A percentile compares a stretch with the other conserved stretches of the same genome.
These are phyloP conservation scores for Trichacis sp. DNA, from an alignment of 2,888 invertebrate species.

Conservation along the genomic window DNA sequence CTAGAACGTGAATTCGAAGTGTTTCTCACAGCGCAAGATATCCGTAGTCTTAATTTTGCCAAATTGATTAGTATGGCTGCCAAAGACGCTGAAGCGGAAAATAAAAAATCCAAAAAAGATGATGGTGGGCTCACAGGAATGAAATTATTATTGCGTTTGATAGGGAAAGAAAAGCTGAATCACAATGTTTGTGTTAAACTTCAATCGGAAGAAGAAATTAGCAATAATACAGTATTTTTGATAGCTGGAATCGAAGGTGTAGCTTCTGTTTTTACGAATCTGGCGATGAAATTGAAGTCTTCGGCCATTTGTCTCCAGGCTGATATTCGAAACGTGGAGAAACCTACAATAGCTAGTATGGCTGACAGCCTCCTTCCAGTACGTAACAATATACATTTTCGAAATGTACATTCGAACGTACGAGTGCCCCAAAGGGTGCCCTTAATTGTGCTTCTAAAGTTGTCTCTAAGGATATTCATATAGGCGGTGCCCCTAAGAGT, in stretches of 20 bases:
- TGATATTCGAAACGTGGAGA: conserved; percentile 60
- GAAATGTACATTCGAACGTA: too few species aligned
- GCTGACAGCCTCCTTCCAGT: too few species aligned
- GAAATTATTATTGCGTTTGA: conserved; percentile 45
- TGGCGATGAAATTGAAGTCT: conserved; percentile 58
- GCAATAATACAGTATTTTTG: conserved; percentile 57
- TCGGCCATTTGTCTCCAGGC: conserved; percentile 59
- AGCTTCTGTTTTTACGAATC: conserved; percentile 55
- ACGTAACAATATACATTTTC: too few species aligned
- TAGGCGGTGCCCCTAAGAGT: too few species aligned
- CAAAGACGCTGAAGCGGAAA: conserved; percentile 35
- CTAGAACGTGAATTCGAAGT: conserved; percentile 90
- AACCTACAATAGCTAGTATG: too few species aligned
- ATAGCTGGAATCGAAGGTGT: too few species aligned
- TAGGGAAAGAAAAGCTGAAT: conserved; percentile 35
- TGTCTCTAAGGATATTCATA: too few species aligned
- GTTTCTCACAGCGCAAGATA: too few species aligned
- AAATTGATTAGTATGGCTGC: conserved; percentile 70
- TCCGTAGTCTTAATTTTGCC: too few species aligned
- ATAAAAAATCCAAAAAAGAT: conserved; percentile 5
- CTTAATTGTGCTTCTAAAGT: too few species aligned
- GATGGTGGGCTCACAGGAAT: conserved; percentile 44
- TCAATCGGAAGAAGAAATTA: conserved; percentile 43
- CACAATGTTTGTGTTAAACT: too few species aligned
- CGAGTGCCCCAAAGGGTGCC: too few species aligned